A percentile compares a stretch with the other conserved stretches of the same genome.
Evolutionary conservation across 2,113 vertebrate species (phyloP).

Genomic region (Scortum barcoo): DNA sequence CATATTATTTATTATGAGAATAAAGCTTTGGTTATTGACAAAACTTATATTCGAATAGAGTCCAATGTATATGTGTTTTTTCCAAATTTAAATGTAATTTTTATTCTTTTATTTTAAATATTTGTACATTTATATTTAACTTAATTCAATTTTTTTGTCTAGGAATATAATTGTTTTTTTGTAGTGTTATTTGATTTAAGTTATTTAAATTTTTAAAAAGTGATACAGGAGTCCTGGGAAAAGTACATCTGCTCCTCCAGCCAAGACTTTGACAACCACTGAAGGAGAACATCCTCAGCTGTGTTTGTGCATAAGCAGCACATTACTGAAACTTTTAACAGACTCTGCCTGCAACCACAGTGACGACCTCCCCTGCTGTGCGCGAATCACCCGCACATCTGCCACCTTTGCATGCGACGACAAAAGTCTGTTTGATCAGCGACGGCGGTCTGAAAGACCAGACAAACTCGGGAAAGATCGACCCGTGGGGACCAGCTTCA

Average conservation of each 20-base stretch:
- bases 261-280: conserved; percentile 37
- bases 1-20: too few relatives aligned
- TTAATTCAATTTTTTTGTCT: not conserved
- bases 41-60: too few relatives aligned
- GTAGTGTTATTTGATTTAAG: not conserved
- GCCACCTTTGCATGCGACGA: conserved; percentile 64
- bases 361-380: conserved; percentile 74
- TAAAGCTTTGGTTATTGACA: too few relatives aligned
- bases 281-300: conserved; percentile 63
- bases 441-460: conserved; percentile 49
- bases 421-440: conserved; percentile 70
- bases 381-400: conserved; percentile 73
- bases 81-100: too few relatives aligned
- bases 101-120: not conserved
- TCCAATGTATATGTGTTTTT: too few relatives aligned
- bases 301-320: conserved; percentile 72
- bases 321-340: conserved; percentile 77
- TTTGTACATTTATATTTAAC: not conserved
- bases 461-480: conserved; percentile 45
- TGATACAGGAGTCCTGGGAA: conserved; percentile 10
- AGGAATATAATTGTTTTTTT: not conserved
- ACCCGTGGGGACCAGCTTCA: conserved; percentile 25
- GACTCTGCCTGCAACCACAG: conserved; percentile 72
- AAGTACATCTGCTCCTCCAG: conserved; percentile 33
- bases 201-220: conserved; percentile 17